A percentile compares a stretch with the other conserved stretches of the same genome.
Evolutionary conservation across 2,888 invertebrate species (phyloP).

Genomic region (Ochropleura plecta): DNA sequence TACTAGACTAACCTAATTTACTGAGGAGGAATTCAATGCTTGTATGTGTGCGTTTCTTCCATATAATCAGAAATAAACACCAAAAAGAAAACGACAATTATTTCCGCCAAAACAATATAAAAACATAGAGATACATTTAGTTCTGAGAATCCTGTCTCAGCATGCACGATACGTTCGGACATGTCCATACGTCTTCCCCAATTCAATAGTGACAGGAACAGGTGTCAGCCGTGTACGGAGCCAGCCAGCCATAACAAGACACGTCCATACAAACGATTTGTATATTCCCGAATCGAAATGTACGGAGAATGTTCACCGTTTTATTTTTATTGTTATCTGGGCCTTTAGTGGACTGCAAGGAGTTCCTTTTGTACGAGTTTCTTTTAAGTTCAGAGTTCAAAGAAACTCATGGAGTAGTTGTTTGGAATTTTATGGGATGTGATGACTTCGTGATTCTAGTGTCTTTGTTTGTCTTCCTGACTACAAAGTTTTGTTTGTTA

Average conservation of each 20-base stretch:
- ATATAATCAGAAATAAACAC: background rate
- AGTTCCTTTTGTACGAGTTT: constrained; percentile 57
- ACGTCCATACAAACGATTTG: constrained; percentile 75
- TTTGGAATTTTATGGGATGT: constrained; percentile 40
- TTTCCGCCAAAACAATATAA: background rate
- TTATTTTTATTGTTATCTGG: constrained; percentile 73
- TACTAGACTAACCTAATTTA: background rate
- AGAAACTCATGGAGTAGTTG: constrained; percentile 39
- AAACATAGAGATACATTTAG: constrained; percentile 1
- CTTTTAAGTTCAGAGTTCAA: constrained; percentile 43
- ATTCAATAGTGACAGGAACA: constrained; percentile 78
- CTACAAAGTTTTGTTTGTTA: constrained; percentile 3
- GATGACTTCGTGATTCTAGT: constrained; percentile 23
- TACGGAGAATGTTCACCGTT: constrained; percentile 66
- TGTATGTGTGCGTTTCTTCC: no score
- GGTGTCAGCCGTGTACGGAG: constrained; percentile 75
- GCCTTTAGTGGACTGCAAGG: constrained; percentile 55
- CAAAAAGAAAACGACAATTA: background rate
- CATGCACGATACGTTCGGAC: constrained; percentile 47
- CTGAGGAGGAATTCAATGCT: no score
- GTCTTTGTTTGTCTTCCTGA: constrained; percentile 22
- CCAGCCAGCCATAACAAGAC: constrained; percentile 71
- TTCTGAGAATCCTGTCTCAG: constrained; percentile 49
- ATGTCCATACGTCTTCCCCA: constrained; percentile 74
- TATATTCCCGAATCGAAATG: constrained; percentile 70